Base-by-base conservation (phyloP, 2,797 vertebrate species). In the Coranthus polyacanthus region DNA sequence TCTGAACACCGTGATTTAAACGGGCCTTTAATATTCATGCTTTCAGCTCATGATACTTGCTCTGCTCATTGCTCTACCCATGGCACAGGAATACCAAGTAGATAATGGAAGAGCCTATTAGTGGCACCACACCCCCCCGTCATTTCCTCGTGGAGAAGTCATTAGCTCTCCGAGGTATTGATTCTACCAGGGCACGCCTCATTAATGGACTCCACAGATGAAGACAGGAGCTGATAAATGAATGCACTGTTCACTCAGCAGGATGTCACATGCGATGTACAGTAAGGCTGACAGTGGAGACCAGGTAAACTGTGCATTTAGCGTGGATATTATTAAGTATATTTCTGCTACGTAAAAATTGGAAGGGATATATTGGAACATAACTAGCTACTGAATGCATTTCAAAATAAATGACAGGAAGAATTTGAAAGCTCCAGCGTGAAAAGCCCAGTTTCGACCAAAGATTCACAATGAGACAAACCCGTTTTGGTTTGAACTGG, bases 91-190 rank as follows among this genome's bases (percentile, higher is more conserved):
- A 71, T 68, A 80, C 64, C 70, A 68, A 50, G 56, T 29, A 75
- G 78, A 79, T 89, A 88, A 87, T 90, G 81, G 80, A 86, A 57
- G 78, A 82, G 69, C 63, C 77, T 76, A 87, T 87, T 86, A 89
- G 67, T 45, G 2, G 43, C 65, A 4, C 74, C 68, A 47, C 74
- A 62, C 63, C 74, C 68, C 65, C 61, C 68, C 53, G 17, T 76
- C 81, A 81, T 72, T 89, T 82, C 77, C 84, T 86, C 60, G 29
- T 18, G 73, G 80, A 76, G 59, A 78, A 73, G 79, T 80, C 85
- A 81, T 89, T 86, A 87, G 69, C 81, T 79, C 66, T 79, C 32
- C 1, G 73, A 78, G 72, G 71, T 86, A 88, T 87, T 82, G 84
- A 90, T 88, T 82, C 78, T 68, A 73, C 72, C 57, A 37, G 69